Evolutionary conservation across 2,888 invertebrate genomes (phyloP), one percentile per base, ranked within the genome.

Genomic region (Eudasyphora cyanicolor): DNA sequence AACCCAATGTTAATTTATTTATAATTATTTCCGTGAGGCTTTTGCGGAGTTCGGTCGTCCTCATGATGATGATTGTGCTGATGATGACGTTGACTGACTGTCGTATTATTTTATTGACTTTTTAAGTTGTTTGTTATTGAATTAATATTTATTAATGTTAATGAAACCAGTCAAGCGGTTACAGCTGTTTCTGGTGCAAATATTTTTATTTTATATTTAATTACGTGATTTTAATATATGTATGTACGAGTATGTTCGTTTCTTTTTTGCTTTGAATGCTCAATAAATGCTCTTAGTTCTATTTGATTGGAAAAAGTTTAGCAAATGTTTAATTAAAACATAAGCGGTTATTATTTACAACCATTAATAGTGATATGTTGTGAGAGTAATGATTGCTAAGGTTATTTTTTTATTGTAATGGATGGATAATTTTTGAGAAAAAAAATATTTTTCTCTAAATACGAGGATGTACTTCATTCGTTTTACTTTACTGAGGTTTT

Each of bases 111-210:
- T 64, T 64, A 38, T 64, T 64, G 64, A 38, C 64, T 64, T 35
- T 64, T 64, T 64, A 19, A 19, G 29, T 35, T 35, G 38, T 17
- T 32, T 38, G 19, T 38, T 35, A 64, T 64, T 35, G 19, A 32
- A 64, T 64, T 64, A 64, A 64, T 64, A 64, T 64, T 64, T 64
- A 64, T 64, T 64, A 35, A 64, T 64, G 38, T 64, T 64, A 64
- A 64, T 64, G 64, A 64, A 64, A 64, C 64, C 64, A 35, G 12
- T 64, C 35, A 35, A 64, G 12, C 21, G 17, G 19, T 38, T 38
- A 10, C 17, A n/a, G 12, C 10, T 32, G 2, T 27, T 57, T 19
- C 27, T n/a, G 12, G 51, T 51, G 49, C 17, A 49, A 49, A 38
- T 19, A 17, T 6, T 29, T 14, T 27, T 60, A 32, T 62, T 62